Evolutionary conservation across 2,113 vertebrate genomes (phyloP).

Genomic region (Sebastes schlegelii): DNA sequence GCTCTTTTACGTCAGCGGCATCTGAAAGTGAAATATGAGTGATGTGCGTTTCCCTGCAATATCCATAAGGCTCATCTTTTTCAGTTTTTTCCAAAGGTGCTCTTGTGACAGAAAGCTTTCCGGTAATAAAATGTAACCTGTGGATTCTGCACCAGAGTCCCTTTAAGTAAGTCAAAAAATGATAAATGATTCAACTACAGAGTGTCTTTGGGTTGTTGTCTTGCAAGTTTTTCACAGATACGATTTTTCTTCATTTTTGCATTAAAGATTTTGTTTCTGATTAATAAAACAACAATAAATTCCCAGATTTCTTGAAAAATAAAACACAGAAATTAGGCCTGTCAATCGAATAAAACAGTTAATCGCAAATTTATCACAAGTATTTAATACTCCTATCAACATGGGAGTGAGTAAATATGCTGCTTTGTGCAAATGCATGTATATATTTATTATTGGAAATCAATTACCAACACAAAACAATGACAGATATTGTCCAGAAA

Average conservation of each 20-base stretch:
- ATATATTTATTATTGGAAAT: too few relatives aligned
- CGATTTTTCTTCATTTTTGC: not conserved
- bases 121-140: not conserved
- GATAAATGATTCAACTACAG: not conserved
- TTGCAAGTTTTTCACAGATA: not conserved
- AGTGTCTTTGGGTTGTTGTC: too few relatives aligned
- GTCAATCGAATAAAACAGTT: too few relatives aligned
- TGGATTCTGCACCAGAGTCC: not conserved
- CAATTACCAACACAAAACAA: too few relatives aligned
- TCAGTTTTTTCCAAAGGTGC: not conserved
- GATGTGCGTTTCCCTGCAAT: not conserved
- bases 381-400: too few relatives aligned
- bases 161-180: not conserved
- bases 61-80: not conserved
- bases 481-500: too few relatives aligned
- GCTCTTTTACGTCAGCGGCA: not conserved
- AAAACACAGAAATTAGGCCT: too few relatives aligned
- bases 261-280: not conserved
- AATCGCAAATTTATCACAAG: too few relatives aligned
- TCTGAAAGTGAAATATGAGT: constrained; percentile 7
- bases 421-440: too few relatives aligned
- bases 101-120: not conserved
- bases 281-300: not conserved
- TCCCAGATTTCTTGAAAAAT: not conserved
- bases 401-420: too few relatives aligned